Base-by-base conservation (phyloP, 1,140 invertebrate species). In the Acromyrmex charruanus region DNA sequence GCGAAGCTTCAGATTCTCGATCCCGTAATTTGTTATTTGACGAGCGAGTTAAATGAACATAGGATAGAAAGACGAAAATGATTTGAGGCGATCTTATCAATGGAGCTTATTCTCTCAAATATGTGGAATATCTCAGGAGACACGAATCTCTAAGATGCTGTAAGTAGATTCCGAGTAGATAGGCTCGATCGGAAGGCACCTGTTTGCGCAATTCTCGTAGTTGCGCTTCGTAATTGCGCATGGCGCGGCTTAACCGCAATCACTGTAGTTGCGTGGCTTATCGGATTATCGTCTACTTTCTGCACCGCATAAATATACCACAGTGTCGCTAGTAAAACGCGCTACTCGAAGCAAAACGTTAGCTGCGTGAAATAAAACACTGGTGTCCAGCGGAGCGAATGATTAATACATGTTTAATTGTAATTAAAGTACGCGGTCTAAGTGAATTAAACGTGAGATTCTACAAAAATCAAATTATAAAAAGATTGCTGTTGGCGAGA, bases 201-300 rank as follows among this genome's bases (percentile, higher is more conserved):
- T 81, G 79, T 81, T 71, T 81, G 66, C 79, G 53, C 80, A 61
- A 82, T 82, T 51, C 39, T 74, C 18, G 18, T 25, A 74, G 80
- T 65, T 65, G 81, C 61, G 71, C 44, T 44, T 82, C 65, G 59
- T 86, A 71, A 71, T 86, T 71, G 79, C 59, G 35, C 28, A 49
- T 14, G 25, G 53, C 55, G 87, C 87, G 49, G 59, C 61, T 90
- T 86, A 79, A 75, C 75, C 58, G 58, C 53, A 66, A 74, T 61
- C 65, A 63, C 61, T 44, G 39, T 44, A 85, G 87, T 90, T 89
- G 55, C 39, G 61, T 31, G 28, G 66, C 79, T 87, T 84, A 85
- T 85, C 69, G 79, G 80, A 87, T 87, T 85, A 77, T 80, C 77
- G 86, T 85, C 71, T 77, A 82, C 65, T 75, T 82, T 87, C 72